phyloP scores from a whole-genome alignment of 2,888 invertebrate species.

The Oegoconia quadripuncta region DNA sequence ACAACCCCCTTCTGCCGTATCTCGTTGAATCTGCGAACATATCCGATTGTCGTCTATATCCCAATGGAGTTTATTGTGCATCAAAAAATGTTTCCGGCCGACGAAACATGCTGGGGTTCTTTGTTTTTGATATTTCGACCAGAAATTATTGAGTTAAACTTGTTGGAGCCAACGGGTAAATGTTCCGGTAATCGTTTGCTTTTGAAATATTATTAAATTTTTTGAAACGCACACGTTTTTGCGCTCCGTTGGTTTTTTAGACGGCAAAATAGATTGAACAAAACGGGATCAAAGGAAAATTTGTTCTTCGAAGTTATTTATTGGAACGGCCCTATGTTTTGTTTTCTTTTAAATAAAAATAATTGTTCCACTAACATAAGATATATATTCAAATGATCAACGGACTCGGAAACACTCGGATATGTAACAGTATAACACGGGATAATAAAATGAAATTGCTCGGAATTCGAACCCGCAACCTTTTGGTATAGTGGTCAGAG shows the following conservation, averaged over 20 bases:
- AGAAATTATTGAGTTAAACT: constrained; percentile 41
- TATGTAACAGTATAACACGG: too few relatives aligned
- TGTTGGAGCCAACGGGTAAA: constrained; percentile 15
- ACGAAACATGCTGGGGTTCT: constrained; percentile 11
- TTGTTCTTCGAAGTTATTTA: too few relatives aligned
- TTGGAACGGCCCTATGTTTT: too few relatives aligned
- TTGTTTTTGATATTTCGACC: constrained; percentile 38
- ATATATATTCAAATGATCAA: too few relatives aligned
- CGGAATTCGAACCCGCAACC: too few relatives aligned
- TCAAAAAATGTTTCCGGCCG: constrained; percentile 44
- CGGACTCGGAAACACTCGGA: too few relatives aligned
- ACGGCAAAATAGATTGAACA: not conserved
- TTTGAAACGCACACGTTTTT: not conserved
- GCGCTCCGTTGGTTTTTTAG: not conserved
- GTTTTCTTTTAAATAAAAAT: too few relatives aligned
- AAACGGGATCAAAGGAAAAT: constrained; percentile 1
- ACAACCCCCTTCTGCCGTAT: constrained; percentile 22
- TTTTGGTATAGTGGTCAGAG: too few relatives aligned
- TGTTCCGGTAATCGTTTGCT: constrained; percentile 10
- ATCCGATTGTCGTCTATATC: constrained; percentile 29
- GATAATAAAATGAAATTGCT: too few relatives aligned
- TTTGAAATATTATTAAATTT: constrained; percentile 8
- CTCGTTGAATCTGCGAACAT: constrained; percentile 16
- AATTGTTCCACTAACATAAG: too few relatives aligned
- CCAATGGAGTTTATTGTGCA: constrained; percentile 46